Evolutionary conservation across 2,888 invertebrate species (phyloP), one percentile per base, ranked within the genome.

Genomic region (Leptogaster cylindrica): DNA sequence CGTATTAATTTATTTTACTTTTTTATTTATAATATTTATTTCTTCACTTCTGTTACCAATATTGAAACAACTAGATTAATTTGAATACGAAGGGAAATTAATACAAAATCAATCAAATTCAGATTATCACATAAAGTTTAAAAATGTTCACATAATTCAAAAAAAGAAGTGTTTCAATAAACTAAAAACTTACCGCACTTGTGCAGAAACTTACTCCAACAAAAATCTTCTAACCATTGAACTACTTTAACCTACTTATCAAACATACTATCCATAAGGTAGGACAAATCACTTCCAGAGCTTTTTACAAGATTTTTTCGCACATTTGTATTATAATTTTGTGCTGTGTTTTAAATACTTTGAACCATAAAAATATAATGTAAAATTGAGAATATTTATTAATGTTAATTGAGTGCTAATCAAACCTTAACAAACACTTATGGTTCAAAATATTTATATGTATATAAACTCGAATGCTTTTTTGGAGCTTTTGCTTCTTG

Each of bases 181-280:
- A 31, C 8, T 20, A 55, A 55, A 14, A 20, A 39, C n/a, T 55
- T 36, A 55, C 33, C 31, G 51, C 51, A 51, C 51, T 31, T 16
- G 20, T 55, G 55, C 55, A 55, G 36, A 36, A 55, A 23, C 23
- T 55, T 55, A 55, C 55, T 55, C 36, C n/a, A 55, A 55, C 55
- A 55, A 14, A n/a, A 55, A 55, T 55, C 55, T 55, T 36, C 20
- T 55, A 55, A 55, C 23, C 55, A 55, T 55, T 55, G 55, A 36
- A 55, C 36, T 44, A 61, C 61, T 41, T 41, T 66, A 66, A 55
- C 41, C 33, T 28, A 31, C 55, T 27, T 55, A 55, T 44, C 51
- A 66, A 33, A 66, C 66, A 66, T 39, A 66, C 66, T 55, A 46
- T 46, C 52, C 41, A 66, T 44, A 66, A 66, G 66, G 66, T 66